These are phyloP conservation scores for Synanthedon myopaeformis DNA, from an alignment of 2,888 invertebrate genomes.

Conservation along the genomic window DNA sequence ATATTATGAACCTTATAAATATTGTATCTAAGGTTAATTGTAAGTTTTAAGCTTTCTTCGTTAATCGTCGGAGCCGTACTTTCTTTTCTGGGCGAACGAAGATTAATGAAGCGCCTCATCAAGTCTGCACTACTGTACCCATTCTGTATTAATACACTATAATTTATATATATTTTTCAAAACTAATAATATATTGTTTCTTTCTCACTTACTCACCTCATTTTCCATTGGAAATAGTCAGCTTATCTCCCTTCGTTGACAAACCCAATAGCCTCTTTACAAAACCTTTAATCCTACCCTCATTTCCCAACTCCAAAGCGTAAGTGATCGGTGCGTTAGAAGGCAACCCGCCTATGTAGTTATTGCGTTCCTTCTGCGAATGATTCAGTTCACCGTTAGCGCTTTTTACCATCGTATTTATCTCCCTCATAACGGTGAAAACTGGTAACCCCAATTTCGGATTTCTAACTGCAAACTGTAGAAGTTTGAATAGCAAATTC, in stretches of 20 bases:
- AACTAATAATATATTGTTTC: no score
- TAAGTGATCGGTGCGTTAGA: slow-evolving; percentile 22
- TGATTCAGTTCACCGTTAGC: slow-evolving; percentile 40
- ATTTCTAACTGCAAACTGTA: slow-evolving; percentile 35
- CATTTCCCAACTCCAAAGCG: slow-evolving; percentile 34
- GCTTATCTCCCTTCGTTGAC: slow-evolving; percentile 25
- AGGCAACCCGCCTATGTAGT: slow-evolving; percentile 33
- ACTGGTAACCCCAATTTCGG: slow-evolving; percentile 34
- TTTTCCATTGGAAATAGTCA: slow-evolving; percentile 28
- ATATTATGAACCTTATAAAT: no score
- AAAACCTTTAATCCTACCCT: slow-evolving; percentile 25
- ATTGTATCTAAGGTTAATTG: no score
- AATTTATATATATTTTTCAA: no score
- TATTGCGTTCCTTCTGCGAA: slow-evolving; percentile 33
- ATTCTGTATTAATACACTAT: no score
- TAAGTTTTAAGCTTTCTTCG: no score
- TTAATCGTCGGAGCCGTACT: no score
- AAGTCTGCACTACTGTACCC: no score
- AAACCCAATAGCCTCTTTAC: slow-evolving; percentile 37
- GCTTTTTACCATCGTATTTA: slow-evolving; percentile 42
- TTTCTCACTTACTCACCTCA: slow-evolving; percentile 4
- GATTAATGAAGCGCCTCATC: no score
- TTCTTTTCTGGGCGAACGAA: no score
- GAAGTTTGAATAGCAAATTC: slow-evolving; percentile 30
- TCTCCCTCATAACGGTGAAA: slow-evolving; percentile 40